Base-by-base conservation (phyloP, 2,113 vertebrate genomes). In the Phylloscopus trochiloides region DNA sequence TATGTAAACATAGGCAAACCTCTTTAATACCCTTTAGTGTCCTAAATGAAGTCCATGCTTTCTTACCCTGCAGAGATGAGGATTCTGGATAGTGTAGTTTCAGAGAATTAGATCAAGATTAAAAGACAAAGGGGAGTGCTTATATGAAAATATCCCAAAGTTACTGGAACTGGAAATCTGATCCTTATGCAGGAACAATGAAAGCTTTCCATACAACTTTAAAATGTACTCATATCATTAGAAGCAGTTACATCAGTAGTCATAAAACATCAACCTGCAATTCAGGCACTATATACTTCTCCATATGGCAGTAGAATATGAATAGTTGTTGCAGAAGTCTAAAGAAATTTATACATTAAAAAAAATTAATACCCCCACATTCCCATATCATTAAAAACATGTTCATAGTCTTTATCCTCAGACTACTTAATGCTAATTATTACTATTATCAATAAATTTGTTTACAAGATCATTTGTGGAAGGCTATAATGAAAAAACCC, bases 281-380 rank as follows among this genome's bases (percentile, higher is more conserved):
- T 36, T 78, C 31, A 79, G 31, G 2, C 13, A 21, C n/a, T 52
- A 8, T 7, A 22, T 8, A 10, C 6, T 70, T 54, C 47, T 93
- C 47, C 13, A 25, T 26, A 25, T 6, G 28, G 24, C 42, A 76
- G 12, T 32, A 63, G 26, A 13, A 57, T 24, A 38, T 6, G 14
- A 73, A 4, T 36, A 38, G 12, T 45, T 66, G 9, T 73, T 28
- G 54, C 47, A 80, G 22, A 79, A 82, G 7, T 45, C 50, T 65
- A 28, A 47, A 20, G 28, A 71, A 77, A 87, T 9, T 3, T 14
- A 55, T 12, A 45, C 0, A 28, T 0, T 1, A 10, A 70, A 75
- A 45, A 4, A 10, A 0, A 47, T 11, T 8, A 32, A 42, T 38
- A 28, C 12, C 3, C 0, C 0, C 9, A 59, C 13, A 57, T 20